Conservation (phyloP, 2,888 invertebrate species). For the Lucinisca nassula region DNA sequence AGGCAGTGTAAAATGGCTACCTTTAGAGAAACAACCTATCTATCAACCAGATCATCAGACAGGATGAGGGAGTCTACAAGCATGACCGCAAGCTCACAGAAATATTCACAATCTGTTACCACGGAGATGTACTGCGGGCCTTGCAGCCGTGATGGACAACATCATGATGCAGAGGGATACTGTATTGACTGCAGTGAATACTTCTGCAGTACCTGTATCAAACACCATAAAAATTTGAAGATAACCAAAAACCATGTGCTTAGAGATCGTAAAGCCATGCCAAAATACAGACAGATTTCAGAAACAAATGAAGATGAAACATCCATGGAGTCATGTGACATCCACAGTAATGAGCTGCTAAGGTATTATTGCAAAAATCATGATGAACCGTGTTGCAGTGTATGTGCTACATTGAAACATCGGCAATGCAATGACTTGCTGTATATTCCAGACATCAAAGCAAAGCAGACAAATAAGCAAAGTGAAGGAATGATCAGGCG, state of each 20-base stretch:
- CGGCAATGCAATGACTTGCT: slow-evolving; percentile 48
- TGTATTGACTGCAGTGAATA: slow-evolving; percentile 67
- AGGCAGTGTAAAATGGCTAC: not conserved
- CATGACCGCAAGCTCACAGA: not conserved
- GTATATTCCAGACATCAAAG: slow-evolving; percentile 64
- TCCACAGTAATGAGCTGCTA: slow-evolving; percentile 50
- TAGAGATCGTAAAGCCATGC: slow-evolving; percentile 59
- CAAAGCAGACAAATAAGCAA: slow-evolving; percentile 59
- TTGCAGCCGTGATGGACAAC: slow-evolving; percentile 54
- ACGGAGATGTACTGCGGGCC: slow-evolving; percentile 66
- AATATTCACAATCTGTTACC: slow-evolving; percentile 43
- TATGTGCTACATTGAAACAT: slow-evolving; percentile 65
- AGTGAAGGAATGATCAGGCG: slow-evolving; percentile 51
- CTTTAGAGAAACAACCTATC: not conserved
- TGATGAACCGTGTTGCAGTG: slow-evolving; percentile 58
- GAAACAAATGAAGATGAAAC: slow-evolving; percentile 26
- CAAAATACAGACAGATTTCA: slow-evolving; percentile 45
- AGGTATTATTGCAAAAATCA: slow-evolving; percentile 62
- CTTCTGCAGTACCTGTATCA: slow-evolving; percentile 62
- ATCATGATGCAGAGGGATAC: slow-evolving; percentile 61
- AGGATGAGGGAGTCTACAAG: not conserved
- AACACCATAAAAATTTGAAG: slow-evolving; percentile 68
- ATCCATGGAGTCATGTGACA: slow-evolving; percentile 45
- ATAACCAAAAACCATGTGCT: slow-evolving; percentile 64
- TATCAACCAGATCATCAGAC: not conserved